Evolutionary conservation across 2,113 vertebrate species (phyloP).

Genomic region (Lagopus muta): DNA sequence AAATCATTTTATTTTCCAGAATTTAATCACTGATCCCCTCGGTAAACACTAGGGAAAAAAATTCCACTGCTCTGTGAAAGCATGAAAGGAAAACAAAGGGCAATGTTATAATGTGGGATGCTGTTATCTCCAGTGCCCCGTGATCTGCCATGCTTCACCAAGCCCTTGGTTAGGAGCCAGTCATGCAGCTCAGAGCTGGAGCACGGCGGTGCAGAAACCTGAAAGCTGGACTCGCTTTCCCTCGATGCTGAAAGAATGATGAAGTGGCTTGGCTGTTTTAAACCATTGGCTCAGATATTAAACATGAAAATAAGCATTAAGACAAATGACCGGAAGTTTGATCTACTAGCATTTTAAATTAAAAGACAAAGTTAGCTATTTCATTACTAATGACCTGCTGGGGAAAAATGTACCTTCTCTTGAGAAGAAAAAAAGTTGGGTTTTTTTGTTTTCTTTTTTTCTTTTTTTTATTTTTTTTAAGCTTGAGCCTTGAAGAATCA

Average conservation of each 20-base stretch:
- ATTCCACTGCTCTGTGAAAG: slow-evolving; percentile 27
- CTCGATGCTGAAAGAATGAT: slow-evolving; percentile 19
- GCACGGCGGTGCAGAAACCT: slow-evolving; percentile 16
- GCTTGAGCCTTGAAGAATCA: background rate
- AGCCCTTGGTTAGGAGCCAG: slow-evolving; percentile 29
- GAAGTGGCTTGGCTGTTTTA: background rate
- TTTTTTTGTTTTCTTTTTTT: background rate
- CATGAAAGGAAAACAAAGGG: slow-evolving; percentile 18
- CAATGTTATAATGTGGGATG: background rate
- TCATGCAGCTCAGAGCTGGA: slow-evolving; percentile 43
- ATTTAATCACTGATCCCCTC: slow-evolving; percentile 52
- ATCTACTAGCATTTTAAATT: background rate
- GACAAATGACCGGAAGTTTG: slow-evolving; percentile 19
- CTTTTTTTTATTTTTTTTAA: background rate
- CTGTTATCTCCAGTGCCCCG: background rate
- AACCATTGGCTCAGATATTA: background rate
- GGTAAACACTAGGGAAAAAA: slow-evolving; percentile 4
- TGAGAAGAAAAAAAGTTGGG: background rate
- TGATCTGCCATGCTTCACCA: slow-evolving; percentile 21
- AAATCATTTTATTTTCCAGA: slow-evolving; percentile 54
- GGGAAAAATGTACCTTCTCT: background rate
- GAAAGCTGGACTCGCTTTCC: slow-evolving; percentile 30
- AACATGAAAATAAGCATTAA: slow-evolving; percentile 18
- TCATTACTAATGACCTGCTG: background rate
- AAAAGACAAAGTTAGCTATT: background rate